phyloP scores from a whole-genome alignment of 2,888 invertebrate species.

The Philopedon plagiatum region DNA sequence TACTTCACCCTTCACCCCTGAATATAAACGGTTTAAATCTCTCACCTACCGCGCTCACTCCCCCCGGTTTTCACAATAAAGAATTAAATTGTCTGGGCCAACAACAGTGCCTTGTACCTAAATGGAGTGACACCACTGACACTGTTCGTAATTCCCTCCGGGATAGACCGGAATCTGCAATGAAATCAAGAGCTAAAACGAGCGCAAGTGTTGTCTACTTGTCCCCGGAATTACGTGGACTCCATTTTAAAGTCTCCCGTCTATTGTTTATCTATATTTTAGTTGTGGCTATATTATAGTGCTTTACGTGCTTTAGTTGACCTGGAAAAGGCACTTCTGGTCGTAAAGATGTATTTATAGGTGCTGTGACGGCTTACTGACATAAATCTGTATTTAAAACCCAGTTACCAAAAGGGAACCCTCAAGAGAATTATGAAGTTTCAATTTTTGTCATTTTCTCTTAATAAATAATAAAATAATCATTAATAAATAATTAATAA shows the following conservation, averaged over 20 bases:
- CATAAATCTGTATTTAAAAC: no score
- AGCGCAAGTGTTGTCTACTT: slow-evolving; percentile 40
- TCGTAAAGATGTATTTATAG: neutral
- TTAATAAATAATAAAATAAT: no score
- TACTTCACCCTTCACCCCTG: neutral
- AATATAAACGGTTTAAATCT: neutral
- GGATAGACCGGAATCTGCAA: slow-evolving; percentile 38
- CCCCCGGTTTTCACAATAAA: slow-evolving; percentile 19
- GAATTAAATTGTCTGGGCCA: slow-evolving; percentile 27
- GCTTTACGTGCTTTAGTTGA: slow-evolving; percentile 21
- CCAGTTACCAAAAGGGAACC: no score
- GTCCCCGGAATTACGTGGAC: slow-evolving; percentile 40
- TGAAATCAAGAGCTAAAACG: slow-evolving; percentile 40
- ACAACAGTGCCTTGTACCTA: slow-evolving; percentile 2
- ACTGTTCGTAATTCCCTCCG: slow-evolving; percentile 30
- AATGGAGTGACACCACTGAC: slow-evolving; percentile 31
- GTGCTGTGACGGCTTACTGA: neutral
- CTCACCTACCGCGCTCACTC: neutral
- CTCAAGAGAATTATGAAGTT: no score
- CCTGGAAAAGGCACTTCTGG: neutral
- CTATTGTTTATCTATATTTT: slow-evolving; percentile 37
- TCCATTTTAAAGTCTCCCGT: slow-evolving; percentile 23
- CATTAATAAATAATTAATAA: no score
- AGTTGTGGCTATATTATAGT: slow-evolving; percentile 23
- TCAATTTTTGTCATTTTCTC: no score